Evolutionary conservation across 1,140 invertebrate species (phyloP), one percentile per base, ranked within the genome.

Genomic region (Lutraria rhynchaena): DNA sequence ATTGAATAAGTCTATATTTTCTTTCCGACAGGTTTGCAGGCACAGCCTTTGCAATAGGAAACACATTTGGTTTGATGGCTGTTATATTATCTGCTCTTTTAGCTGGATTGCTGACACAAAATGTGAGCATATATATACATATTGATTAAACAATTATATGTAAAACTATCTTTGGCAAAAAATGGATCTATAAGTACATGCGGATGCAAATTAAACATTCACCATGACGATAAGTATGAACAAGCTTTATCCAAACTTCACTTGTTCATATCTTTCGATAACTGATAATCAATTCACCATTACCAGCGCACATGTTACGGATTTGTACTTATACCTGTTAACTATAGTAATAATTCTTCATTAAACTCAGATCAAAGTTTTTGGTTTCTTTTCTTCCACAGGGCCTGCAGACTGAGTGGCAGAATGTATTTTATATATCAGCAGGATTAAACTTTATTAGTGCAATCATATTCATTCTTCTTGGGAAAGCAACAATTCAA

Each of bases 391-490:
- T 17, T 69, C n/a, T 71, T 24, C 41, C 37, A 31, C 35, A 61
- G 65, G 49, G 86, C 33, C 84, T 85, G 0, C 86, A 87, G 77
- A 78, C 87, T 57, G 89, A 93, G 77, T 93, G 92, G 92, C 84
- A 88, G 74, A 75, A 77, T 7, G 87, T 93, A 3, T 91, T 92
- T 65, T 87, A 84, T 35, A 63, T 92, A 7, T 87, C 90, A 46
- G 86, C 85, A 9, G 73, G 71, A 19, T 89, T 93, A 31, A 85
- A 92, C 29, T 67, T 89, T 1, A 41, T 86, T 22, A 92, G 91
- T 19, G 82, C 86, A n/a, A 33, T 89, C 13, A 73, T 90, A 29
- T 92, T 87, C 80, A 60, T 63, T 3, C 17, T 90, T 2, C 88
- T 3, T 53, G 57, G 35, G 3, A 17, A 29, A 17, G 58, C 29